These are phyloP conservation scores for Hapalemur alaotrensis DNA, from an alignment of 2,797 vertebrate genomes.

Conservation along the genomic window DNA sequence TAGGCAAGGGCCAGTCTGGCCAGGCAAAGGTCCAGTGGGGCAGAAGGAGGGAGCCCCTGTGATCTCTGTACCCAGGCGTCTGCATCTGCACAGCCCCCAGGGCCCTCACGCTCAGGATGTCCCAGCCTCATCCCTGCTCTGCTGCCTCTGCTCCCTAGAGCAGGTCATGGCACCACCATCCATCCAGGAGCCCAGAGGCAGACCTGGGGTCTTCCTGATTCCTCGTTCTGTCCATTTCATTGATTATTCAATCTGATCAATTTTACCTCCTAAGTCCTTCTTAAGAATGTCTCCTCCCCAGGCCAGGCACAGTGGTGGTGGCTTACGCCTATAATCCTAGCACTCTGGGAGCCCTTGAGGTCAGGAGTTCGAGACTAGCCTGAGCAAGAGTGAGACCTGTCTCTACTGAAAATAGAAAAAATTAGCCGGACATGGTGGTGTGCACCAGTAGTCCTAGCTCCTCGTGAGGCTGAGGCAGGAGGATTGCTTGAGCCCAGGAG, in stretches of 20 bases:
- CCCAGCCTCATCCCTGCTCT: neutral
- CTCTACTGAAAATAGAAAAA: too few relatives aligned
- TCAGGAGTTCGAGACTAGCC: too few relatives aligned
- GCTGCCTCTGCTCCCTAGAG: neutral
- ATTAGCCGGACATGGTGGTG: too few relatives aligned
- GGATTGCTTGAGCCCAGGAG: too few relatives aligned
- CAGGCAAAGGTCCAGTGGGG: neutral
- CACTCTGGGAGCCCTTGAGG: too few relatives aligned
- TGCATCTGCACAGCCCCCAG: neutral
- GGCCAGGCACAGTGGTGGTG: accelerated
- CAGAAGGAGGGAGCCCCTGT: neutral
- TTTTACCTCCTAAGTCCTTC: neutral
- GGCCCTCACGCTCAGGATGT: neutral
- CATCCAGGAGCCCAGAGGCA: neutral
- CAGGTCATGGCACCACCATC: too few relatives aligned
- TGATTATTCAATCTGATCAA: neutral
- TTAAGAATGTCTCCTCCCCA: neutral
- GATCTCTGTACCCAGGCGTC: neutral
- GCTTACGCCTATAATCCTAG: too few relatives aligned
- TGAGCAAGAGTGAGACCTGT: too few relatives aligned
- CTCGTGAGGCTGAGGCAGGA: too few relatives aligned
- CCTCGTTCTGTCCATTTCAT: neutral
- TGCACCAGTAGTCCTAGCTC: accelerated
- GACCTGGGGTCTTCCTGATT: neutral
- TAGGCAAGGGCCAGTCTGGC: neutral